Base-by-base conservation (phyloP, 2,888 invertebrate species). In the Caenorhabditis sp. region DNA sequence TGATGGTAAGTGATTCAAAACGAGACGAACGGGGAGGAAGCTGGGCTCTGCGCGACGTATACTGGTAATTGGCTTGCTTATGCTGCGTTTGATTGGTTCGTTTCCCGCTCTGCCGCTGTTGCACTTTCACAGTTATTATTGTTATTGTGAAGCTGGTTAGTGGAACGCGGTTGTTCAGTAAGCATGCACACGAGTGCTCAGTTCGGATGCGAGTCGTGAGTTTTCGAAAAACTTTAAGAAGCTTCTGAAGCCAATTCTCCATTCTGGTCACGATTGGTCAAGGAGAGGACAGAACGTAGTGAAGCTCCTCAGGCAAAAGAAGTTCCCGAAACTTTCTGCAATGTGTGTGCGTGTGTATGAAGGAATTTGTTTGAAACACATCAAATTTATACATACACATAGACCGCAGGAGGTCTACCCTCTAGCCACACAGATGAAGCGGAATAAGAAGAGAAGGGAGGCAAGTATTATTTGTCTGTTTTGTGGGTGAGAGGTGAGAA, bases 1-100 rank as follows among this genome's bases (percentile, higher is more conserved):
- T 87, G 87, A 83, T 87, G 75, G 86, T 86, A 20, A 70, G 81
- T 74, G 13, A 50, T 61, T 32, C n/a, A 52, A 43, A 48, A 7
- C 26, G 35, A 13, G 22, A 13, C n/a, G 37, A 13, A 22, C 26
- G 35, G 20, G 22, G 11, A 26, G 37, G 20, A 22, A 48, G 35
- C 62, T 22, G 30, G 13, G 9, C n/a, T 9, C 13, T 17, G 24
- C 39, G 43, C 37, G 27, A 39, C 46, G 65, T 55, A 66, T 46
- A 35, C 20, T 39, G 53, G 53, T 55, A 55, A 65, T 65, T 66
- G 53, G 66, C 46, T 56, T 55, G 48, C 48, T 56, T 56, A 50
- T 46, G 41, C 41, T 2, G 2, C 37, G 22, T 48, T n/a, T 35
- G 24, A 53, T 43, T 27, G 43, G 17, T 22, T 45, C n/a, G 48